Evolutionary conservation across 2,888 invertebrate species (phyloP).

Genomic region (Pachliopta kotzebuea): DNA sequence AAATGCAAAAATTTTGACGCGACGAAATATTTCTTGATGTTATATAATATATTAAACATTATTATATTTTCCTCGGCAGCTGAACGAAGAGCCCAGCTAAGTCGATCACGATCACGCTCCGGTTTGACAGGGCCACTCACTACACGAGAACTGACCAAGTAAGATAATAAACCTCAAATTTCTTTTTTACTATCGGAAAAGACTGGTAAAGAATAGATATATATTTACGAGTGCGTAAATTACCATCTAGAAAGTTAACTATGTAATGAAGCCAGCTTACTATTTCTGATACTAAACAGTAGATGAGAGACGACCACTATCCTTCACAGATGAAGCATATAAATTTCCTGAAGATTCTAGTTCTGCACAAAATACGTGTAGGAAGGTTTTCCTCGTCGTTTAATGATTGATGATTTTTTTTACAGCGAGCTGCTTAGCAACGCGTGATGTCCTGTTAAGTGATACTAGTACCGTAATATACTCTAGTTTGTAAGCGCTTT

Average conservation of each 20-base stretch:
- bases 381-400: neutral
- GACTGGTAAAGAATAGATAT: too few relatives aligned
- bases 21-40: neutral
- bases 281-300: too few relatives aligned
- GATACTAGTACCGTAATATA: slow-evolving; percentile 59
- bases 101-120: slow-evolving; percentile 91
- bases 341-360: neutral
- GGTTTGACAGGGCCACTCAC: slow-evolving; percentile 85
- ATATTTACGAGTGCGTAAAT: too few relatives aligned
- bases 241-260: too few relatives aligned
- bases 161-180: slow-evolving; percentile 45
- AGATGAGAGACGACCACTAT: too few relatives aligned
- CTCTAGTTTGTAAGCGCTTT: slow-evolving; percentile 33
- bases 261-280: too few relatives aligned
- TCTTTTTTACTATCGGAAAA: too few relatives aligned
- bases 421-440: slow-evolving; percentile 72
- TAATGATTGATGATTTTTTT: slow-evolving; percentile 32
- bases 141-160: slow-evolving; percentile 86
- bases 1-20: too few relatives aligned
- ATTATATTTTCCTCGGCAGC: slow-evolving; percentile 76
- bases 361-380: neutral
- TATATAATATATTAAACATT: neutral
- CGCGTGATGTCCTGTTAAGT: slow-evolving; percentile 64
- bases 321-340: too few relatives aligned
- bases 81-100: slow-evolving; percentile 94